These are phyloP conservation scores for Cromileptes altivelis DNA, from an alignment of 2,113 vertebrate species.

Conservation along the genomic window DNA sequence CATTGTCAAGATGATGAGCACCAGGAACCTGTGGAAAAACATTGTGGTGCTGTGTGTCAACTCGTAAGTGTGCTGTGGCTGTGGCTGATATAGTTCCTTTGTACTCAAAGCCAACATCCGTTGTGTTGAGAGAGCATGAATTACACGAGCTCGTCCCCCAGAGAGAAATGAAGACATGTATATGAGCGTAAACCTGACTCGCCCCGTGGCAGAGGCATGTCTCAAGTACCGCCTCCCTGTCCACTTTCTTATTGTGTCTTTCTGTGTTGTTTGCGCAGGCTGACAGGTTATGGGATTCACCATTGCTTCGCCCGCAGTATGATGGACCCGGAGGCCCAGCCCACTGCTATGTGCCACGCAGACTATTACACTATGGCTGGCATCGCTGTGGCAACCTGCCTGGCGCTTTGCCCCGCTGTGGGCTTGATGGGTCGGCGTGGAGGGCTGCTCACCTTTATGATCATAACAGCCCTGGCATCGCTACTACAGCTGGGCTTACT, in stretches of 20 bases:
- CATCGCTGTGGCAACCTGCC: conserved; percentile 92
- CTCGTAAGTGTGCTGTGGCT: conserved; percentile 90
- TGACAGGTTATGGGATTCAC: conserved; percentile 96
- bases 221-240: not conserved
- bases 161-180: conserved; percentile 15
- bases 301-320: conserved; percentile 97
- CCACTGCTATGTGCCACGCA: conserved; percentile 87
- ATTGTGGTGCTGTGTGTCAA: conserved; percentile 97
- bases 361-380: conserved; percentile 96
- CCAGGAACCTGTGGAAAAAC: conserved; percentile 98
- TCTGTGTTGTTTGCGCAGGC: conserved; percentile 76
- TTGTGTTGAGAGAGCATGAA: conserved; percentile 51
- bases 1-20: conserved; percentile 95
- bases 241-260: not conserved
- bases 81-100: conserved; percentile 14
- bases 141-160: conserved; percentile 32
- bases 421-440: conserved; percentile 93
- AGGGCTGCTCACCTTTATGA: conserved; percentile 96
- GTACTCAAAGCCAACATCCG: conserved; percentile 37
- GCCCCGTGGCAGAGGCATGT: conserved; percentile 11
- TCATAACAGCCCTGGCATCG: conserved; percentile 94
- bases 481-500: conserved; percentile 96
- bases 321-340: conserved; percentile 91
- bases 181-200: not conserved
- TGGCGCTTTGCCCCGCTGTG: conserved; percentile 93